These are phyloP conservation scores for Falco cherrug DNA, from an alignment of 2,797 vertebrate genomes.

Conservation along the genomic window DNA sequence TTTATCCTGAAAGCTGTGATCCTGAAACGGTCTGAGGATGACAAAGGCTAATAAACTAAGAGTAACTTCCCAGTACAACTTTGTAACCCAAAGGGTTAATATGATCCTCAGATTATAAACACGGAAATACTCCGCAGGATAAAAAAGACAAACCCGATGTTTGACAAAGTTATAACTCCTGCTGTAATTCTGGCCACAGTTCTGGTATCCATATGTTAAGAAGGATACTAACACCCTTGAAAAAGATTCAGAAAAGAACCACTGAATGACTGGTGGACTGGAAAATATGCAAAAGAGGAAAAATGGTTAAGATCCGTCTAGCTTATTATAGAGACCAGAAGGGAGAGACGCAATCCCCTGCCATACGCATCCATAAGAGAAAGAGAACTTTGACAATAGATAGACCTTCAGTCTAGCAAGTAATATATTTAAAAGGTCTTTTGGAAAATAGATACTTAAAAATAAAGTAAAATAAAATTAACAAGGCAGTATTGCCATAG, in stretches of 20 bases:
- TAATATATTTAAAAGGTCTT: background rate
- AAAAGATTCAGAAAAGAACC: background rate
- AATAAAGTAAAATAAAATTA: background rate
- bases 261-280: background rate
- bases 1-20: background rate
- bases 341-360: background rate
- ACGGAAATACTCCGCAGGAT: background rate
- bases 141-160: background rate
- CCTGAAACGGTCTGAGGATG: background rate
- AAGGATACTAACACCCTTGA: background rate
- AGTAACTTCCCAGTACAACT: background rate
- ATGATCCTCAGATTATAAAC: background rate
- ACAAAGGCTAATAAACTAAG: background rate
- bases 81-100: background rate
- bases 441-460: background rate
- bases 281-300: background rate
- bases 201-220: background rate
- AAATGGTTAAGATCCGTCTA: background rate
- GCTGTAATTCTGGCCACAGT: background rate
- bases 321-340: background rate
- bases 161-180: background rate
- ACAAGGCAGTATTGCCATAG: background rate
- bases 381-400: background rate
- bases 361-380: background rate
- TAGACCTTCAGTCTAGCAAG: background rate